Percentiles rank a stretch among this genome's conserved stretches.
These are phyloP conservation scores for Ferrisia virgata DNA, from an alignment of 2,888 invertebrate species.

Conservation along the genomic window DNA sequence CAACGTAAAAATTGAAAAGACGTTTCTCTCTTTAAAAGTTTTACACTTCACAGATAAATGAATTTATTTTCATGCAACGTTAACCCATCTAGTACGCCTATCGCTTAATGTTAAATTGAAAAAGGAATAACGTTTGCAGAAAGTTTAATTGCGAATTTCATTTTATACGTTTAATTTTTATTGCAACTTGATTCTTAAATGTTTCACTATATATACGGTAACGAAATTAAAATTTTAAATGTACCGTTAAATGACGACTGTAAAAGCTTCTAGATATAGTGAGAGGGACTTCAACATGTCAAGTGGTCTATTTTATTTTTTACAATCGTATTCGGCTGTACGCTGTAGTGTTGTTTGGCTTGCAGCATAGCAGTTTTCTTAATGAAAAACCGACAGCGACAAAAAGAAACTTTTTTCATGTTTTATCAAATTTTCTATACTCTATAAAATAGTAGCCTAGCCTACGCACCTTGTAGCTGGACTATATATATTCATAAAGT, in stretches of 20 bases:
- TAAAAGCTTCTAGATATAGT: not conserved
- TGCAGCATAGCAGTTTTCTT: not conserved
- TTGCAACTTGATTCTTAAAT: not conserved
- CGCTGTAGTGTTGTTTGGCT: not conserved
- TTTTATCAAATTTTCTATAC: not conserved
- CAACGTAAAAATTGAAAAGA: not conserved
- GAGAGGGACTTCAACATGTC: not conserved
- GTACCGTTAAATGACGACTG: not conserved
- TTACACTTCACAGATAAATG: not conserved
- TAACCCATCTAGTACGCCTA: not conserved
- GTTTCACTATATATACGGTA: not conserved
- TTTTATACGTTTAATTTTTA: not conserved
- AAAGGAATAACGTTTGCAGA: not conserved
- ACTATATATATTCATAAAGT: no score
- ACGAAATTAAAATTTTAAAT: constrained; percentile 8
- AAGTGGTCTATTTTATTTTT: not conserved
- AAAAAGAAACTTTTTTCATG: not conserved
- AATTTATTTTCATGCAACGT: not conserved
- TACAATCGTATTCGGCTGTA: not conserved
- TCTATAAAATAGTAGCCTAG: not conserved
- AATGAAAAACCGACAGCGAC: not conserved
- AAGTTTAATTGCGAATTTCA: not conserved
- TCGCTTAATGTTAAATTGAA: not conserved
- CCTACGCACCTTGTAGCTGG: no score
- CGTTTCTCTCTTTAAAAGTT: not conserved